Evolutionary conservation across 2,888 invertebrate genomes (phyloP).

Genomic region (Phengaris alcon): DNA sequence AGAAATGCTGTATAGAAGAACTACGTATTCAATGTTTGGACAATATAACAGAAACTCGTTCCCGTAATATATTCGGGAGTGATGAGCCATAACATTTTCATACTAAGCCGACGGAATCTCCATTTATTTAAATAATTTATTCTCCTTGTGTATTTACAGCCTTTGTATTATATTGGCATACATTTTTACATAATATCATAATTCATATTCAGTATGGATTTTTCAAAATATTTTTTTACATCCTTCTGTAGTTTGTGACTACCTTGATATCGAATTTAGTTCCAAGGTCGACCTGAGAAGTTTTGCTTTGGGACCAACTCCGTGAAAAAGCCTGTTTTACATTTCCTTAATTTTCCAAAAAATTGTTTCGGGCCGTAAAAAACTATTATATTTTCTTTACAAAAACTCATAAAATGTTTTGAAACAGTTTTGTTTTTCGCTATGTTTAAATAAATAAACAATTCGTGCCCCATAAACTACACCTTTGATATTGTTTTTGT

Average conservation of each 20-base stretch:
- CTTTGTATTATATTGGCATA: not conserved
- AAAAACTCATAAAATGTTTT: not conserved
- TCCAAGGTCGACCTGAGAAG: not conserved
- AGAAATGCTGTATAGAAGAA: too few species aligned
- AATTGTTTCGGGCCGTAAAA: not conserved
- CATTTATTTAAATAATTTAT: constrained; percentile 27
- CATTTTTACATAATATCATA: not conserved
- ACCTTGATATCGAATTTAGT: constrained; percentile 5
- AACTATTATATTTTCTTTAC: not conserved
- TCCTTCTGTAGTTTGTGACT: not conserved
- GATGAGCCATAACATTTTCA: constrained; percentile 21
- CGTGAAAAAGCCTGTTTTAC: not conserved
- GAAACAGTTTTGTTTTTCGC: not conserved
- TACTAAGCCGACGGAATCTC: constrained; percentile 15
- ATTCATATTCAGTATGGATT: not conserved
- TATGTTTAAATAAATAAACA: not conserved
- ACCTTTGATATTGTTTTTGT: not conserved
- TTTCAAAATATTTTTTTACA: not conserved
- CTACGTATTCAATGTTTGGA: not conserved
- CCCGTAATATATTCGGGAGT: constrained; percentile 20
- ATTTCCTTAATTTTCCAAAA: not conserved
- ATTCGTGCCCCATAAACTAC: not conserved
- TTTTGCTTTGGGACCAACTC: too few species aligned
- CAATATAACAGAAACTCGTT: constrained; percentile 5
- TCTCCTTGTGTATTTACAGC: constrained; percentile 14